Percentiles rank a stretch among this genome's conserved stretches.
Conservation (phyloP, 2,888 invertebrate genomes). For the Andrena minutula region DNA sequence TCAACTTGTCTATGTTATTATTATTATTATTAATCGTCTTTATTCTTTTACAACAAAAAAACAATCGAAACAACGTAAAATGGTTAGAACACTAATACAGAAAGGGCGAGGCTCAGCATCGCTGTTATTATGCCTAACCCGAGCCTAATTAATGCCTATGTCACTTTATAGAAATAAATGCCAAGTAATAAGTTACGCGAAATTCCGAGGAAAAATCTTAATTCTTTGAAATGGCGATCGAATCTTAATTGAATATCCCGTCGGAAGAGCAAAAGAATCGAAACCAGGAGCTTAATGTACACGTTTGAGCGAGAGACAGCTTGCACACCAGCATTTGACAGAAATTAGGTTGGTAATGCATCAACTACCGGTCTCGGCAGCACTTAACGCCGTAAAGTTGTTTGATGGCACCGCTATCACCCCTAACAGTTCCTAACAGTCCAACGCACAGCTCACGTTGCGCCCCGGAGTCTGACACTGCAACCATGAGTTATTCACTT, state of each 20-base stretch:
- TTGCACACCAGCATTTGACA: slow-evolving; percentile 65
- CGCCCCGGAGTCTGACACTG: slow-evolving; percentile 71
- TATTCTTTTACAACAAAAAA: no score
- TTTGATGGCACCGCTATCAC: slow-evolving; percentile 82
- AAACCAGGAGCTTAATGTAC: slow-evolving; percentile 55
- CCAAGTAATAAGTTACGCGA: background rate
- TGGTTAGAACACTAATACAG: no score
- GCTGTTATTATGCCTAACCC: no score
- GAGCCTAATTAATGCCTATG: no score
- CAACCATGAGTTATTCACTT: slow-evolving; percentile 84
- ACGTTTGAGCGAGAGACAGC: slow-evolving; percentile 57
- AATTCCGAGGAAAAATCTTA: background rate
- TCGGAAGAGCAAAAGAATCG: slow-evolving; percentile 19
- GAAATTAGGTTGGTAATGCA: slow-evolving; percentile 81
- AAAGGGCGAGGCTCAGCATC: no score
- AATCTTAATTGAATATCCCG: background rate
- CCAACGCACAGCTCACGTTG: slow-evolving; percentile 69
- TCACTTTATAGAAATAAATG: no score
- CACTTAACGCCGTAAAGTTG: slow-evolving; percentile 82
- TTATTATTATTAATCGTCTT: no score
- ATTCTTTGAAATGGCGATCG: slow-evolving; percentile 4
- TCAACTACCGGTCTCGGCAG: slow-evolving; percentile 75
- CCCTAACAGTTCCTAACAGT: slow-evolving; percentile 79
- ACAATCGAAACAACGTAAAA: no score
- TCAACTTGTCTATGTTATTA: no score